A percentile compares a stretch with the other conserved stretches of the same genome.
Evolutionary conservation across 2,113 vertebrate species (phyloP).

Genomic region (Vireo altiloquus): DNA sequence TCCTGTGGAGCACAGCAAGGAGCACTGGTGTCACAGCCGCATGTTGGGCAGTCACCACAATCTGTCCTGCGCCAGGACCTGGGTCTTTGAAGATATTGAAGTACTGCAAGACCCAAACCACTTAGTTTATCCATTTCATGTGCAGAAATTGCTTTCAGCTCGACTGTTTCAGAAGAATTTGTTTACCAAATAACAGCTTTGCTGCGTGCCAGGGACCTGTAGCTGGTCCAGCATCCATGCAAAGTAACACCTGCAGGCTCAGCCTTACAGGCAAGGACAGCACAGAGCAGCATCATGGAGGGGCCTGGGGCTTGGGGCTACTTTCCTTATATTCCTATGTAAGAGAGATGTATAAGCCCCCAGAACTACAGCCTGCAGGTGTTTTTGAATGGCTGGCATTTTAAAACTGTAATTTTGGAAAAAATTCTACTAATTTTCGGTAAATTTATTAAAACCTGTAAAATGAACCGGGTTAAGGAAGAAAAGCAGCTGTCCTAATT

Average conservation of each 20-base stretch:
- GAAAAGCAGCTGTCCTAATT: background rate
- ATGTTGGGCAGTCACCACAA: rapidly evolving
- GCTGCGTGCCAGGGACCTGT: background rate
- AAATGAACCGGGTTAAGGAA: background rate
- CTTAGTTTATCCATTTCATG: background rate
- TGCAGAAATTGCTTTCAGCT: background rate
- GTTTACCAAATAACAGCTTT: background rate
- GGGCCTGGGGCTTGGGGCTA: background rate
- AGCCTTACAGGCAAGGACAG: background rate
- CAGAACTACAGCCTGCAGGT: background rate
- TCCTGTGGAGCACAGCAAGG: background rate
- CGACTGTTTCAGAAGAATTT: background rate
- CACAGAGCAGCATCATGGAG: background rate
- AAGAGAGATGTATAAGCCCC: background rate
- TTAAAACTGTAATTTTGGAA: background rate
- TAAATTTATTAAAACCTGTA: background rate
- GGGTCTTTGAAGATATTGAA: background rate
- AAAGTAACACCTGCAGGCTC: background rate
- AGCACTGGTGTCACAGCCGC: rapidly evolving
- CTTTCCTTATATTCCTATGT: background rate
- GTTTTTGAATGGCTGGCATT: background rate
- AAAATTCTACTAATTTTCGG: background rate
- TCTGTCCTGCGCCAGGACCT: background rate
- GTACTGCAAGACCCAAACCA: background rate
- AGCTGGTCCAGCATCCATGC: background rate